These are phyloP conservation scores for Drosophila mimetica DNA, from an alignment of 2,888 invertebrate genomes.

Conservation along the genomic window DNA sequence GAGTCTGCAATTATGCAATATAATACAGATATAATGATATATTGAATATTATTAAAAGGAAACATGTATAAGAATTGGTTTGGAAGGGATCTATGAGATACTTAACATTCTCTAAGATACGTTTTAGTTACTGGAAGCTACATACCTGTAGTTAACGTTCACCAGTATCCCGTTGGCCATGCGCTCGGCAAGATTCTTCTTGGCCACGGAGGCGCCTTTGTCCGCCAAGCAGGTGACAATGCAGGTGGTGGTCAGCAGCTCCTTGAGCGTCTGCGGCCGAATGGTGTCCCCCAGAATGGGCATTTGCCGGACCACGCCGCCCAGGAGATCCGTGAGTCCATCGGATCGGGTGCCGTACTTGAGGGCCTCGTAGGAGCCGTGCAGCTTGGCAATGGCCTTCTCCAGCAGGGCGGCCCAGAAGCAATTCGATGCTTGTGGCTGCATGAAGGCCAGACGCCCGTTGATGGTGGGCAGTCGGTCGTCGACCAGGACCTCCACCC, in stretches of 20 bases:
- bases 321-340: constrained; percentile 94
- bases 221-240: constrained; percentile 91
- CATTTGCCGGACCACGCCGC: constrained; percentile 94
- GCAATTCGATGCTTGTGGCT: constrained; percentile 91
- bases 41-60: no score
- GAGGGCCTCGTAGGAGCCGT: constrained; percentile 96
- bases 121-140: no score
- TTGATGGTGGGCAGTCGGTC: constrained; percentile 95
- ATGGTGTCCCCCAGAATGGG: constrained; percentile 89
- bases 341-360: constrained; percentile 96
- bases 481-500: constrained; percentile 95
- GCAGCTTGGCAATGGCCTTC: constrained; percentile 97
- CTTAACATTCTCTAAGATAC: no score
- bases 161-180: constrained; percentile 88
- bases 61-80: no score
- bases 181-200: constrained; percentile 87
- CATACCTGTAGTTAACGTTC: constrained; percentile 91
- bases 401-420: constrained; percentile 96
- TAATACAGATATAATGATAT: no score
- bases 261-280: constrained; percentile 87
- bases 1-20: constrained; percentile 53
- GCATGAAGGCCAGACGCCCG: constrained; percentile 93
- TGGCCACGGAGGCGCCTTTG: constrained; percentile 83
- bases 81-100: no score
- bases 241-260: constrained; percentile 92